Evolutionary conservation across 2,113 vertebrate genomes (phyloP).

Genomic region (Aspiorhynchus laticeps): DNA sequence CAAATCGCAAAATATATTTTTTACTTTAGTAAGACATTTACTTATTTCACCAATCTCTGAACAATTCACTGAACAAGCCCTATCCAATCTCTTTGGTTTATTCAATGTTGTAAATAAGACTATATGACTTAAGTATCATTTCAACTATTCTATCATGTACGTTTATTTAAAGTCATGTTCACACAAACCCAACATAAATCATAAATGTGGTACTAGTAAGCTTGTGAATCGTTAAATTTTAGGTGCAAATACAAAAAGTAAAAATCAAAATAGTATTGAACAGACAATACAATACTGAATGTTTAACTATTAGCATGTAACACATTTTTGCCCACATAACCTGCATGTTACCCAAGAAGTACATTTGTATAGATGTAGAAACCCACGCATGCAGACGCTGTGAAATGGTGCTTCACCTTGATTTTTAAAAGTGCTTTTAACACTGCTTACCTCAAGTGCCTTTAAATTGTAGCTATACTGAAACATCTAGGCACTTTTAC

Average conservation of each 20-base stretch:
- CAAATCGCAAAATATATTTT: not conserved
- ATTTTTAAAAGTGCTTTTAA: constrained; percentile 14
- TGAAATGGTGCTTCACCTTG: not conserved
- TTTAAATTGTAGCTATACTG: not conserved
- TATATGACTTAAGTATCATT: not conserved
- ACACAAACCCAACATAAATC: not conserved
- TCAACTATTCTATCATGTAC: not conserved
- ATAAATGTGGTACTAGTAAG: not conserved
- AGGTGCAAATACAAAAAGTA: not conserved
- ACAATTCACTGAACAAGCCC: not conserved
- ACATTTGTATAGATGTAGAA: constrained; percentile 14
- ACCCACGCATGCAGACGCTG: not conserved
- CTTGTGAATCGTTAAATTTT: not conserved
- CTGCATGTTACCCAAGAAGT: not conserved
- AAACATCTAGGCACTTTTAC: constrained; percentile 15
- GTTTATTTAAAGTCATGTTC: not conserved
- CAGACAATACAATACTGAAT: not conserved
- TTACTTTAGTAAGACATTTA: not conserved
- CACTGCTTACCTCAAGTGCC: not conserved
- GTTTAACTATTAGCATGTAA: not conserved
- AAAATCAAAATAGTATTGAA: not conserved
- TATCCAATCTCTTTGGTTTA: constrained; percentile 5
- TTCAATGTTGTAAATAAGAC: not conserved
- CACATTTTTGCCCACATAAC: not conserved
- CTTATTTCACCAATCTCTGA: not conserved